Base-by-base conservation (phyloP, 1,140 invertebrate species). In the Scaptodrosophila lebanonensis region DNA sequence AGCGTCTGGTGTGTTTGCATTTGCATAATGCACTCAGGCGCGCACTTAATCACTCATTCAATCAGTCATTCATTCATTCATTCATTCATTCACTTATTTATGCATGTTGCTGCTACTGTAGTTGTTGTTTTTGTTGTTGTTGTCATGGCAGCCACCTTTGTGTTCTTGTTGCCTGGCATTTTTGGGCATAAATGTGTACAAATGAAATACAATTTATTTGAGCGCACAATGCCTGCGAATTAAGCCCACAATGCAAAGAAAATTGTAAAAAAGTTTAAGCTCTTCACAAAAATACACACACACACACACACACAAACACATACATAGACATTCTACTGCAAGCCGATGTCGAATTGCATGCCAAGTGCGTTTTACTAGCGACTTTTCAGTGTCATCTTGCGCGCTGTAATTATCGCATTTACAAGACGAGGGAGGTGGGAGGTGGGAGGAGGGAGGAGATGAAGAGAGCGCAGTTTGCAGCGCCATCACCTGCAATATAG, bases 171-270 rank as follows among this genome's bases (percentile, higher is more conserved):
- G 13, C n/a, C 29, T 40, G 15, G 35, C 22, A 16, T 27, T n/a
- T 15, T 12, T 18, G 1, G 15, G 12, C 22, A 36, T 51, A 54
- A 33, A 17, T 35, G 35, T 49, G 62, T 68, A 51, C 51, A 70
- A 69, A 69, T 69, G 64, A 70, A 64, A 59, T 64, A 60, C 48
- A 66, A 75, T 52, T 73, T 66, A 68, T 27, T 45, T 54, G 32
- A 58, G 59, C 70, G 44, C 15, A 52, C 62, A 72, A 67, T 67
- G 53, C 62, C 73, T 45, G 51, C 43, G 49, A 69, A 65, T 65
- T 56, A 53, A 50, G 51, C 33, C 49, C 16, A 60, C 49, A 47
- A 54, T 40, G 27, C 27, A 49, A 36, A 49, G 49, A 20, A 35
- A 54, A 66, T 51, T 42, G 36, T 45, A 61, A 36, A 51, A 52